A percentile compares a stretch with the other conserved stretches of the same genome.
phyloP scores from a whole-genome alignment of 1,140 invertebrate species.

The Aphaenogaster ashmeadi region DNA sequence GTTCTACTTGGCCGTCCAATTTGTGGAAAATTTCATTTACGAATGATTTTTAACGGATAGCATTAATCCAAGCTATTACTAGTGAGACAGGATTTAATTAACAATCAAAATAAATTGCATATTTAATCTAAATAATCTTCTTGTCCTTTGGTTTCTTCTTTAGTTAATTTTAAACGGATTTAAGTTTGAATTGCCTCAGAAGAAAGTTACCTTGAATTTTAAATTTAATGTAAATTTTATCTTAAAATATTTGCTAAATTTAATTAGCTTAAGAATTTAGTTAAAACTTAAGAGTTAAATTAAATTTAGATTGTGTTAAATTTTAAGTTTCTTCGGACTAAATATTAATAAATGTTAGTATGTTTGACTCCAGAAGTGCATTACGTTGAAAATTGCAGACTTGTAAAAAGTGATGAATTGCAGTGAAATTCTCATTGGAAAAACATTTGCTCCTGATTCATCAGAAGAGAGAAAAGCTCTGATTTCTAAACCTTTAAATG shows the following conservation, averaged over 20 bases:
- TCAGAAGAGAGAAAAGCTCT: background rate
- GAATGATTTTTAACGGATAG: background rate
- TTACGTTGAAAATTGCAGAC: background rate
- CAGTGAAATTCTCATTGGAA: background rate
- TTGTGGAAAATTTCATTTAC: background rate
- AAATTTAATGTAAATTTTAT: background rate
- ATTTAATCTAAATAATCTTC: background rate
- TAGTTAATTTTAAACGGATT: conserved; percentile 17
- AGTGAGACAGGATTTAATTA: background rate
- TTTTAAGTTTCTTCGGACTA: background rate
- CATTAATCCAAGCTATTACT: background rate
- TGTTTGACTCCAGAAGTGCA: background rate
- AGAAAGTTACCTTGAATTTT: background rate
- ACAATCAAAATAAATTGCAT: background rate
- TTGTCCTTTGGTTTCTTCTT: background rate
- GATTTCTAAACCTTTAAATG: background rate
- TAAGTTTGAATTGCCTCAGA: background rate
- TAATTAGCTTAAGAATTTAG: background rate
- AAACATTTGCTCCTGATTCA: background rate
- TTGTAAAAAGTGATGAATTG: background rate
- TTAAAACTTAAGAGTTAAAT: background rate
- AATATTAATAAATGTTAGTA: background rate
- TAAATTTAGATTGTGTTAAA: conserved; percentile 8
- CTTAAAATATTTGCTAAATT: background rate
- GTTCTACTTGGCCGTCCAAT: conserved; percentile 4